Evolutionary conservation across 2,113 vertebrate species (phyloP).

Genomic region (Elgaria multicarinata): DNA sequence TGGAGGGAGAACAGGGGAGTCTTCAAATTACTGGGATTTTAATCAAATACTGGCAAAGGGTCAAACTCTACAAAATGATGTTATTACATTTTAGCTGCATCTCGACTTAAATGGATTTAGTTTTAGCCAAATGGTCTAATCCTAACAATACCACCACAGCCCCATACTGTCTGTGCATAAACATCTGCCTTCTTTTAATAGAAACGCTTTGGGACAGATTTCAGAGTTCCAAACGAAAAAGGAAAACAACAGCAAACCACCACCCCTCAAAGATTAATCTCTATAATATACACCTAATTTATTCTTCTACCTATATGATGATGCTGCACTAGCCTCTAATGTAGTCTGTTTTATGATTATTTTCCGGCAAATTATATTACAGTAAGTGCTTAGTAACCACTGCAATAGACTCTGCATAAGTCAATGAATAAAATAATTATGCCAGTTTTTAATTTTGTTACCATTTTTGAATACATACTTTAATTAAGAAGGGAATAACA

Average conservation of each 20-base stretch:
- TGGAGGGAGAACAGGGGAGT: neutral
- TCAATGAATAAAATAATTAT: constrained; percentile 16
- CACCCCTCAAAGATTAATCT: neutral
- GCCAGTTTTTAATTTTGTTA: constrained; percentile 6
- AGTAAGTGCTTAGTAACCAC: constrained; percentile 9
- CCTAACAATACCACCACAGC: neutral
- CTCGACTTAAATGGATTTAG: neutral
- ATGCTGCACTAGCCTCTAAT: neutral
- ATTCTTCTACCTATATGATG: neutral
- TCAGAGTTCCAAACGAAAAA: neutral
- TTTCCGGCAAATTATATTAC: neutral
- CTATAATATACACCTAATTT: constrained; percentile 14
- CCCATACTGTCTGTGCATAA: constrained; percentile 3
- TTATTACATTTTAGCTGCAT: constrained; percentile 26
- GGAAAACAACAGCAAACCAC: neutral
- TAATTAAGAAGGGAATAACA: constrained; percentile 54
- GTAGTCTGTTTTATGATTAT: constrained; percentile 6
- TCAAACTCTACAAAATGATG: neutral
- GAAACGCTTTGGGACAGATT: neutral
- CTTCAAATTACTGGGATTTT: constrained; percentile 26
- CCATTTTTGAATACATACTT: constrained; percentile 41
- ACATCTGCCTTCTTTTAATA: constrained; percentile 12
- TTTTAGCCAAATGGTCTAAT: neutral
- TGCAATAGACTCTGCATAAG: neutral
- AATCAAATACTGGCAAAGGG: neutral